Evolutionary conservation across 2,888 invertebrate species (phyloP).

Genomic region (Dynastes hyllus): DNA sequence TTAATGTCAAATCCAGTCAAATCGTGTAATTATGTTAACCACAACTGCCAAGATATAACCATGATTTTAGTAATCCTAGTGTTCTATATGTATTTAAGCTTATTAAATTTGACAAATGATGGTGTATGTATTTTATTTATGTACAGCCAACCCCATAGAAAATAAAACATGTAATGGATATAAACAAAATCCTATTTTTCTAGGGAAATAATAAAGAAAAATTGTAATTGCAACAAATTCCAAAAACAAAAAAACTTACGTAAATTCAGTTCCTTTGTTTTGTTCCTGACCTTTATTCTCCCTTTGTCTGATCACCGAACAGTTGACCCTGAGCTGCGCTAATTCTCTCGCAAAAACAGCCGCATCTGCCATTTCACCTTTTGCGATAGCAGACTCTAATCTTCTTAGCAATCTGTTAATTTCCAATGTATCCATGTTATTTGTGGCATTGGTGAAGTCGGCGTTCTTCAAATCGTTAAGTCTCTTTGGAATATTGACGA

Average conservation of each 20-base stretch:
- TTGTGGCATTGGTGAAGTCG: conserved; percentile 13
- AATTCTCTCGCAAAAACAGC: conserved; percentile 85
- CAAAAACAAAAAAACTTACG: conserved; percentile 54
- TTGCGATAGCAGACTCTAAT: conserved; percentile 85
- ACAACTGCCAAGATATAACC: too few relatives aligned
- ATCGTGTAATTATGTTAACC: too few relatives aligned
- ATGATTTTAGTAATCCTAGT: too few relatives aligned
- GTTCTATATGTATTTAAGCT: too few relatives aligned
- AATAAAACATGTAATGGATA: too few relatives aligned
- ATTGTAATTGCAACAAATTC: too few relatives aligned
- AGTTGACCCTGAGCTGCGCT: conserved; percentile 83
- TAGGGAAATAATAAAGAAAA: too few relatives aligned
- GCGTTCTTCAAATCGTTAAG: conserved; percentile 63
- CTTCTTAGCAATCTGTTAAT: conserved; percentile 79
- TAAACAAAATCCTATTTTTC: too few relatives aligned
- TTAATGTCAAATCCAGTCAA: too few relatives aligned
- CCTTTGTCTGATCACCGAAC: conserved; percentile 78
- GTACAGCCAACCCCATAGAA: too few relatives aligned
- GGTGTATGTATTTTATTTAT: too few relatives aligned
- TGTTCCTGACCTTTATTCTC: conserved; percentile 51
- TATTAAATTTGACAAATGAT: too few relatives aligned
- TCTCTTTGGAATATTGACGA: conserved; percentile 68
- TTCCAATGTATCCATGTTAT: conserved; percentile 75
- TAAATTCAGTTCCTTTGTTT: conserved; percentile 53
- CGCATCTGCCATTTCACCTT: conserved; percentile 84